phyloP scores from a whole-genome alignment of 2,113 vertebrate genomes.

The Tylochromis polylepis region DNA sequence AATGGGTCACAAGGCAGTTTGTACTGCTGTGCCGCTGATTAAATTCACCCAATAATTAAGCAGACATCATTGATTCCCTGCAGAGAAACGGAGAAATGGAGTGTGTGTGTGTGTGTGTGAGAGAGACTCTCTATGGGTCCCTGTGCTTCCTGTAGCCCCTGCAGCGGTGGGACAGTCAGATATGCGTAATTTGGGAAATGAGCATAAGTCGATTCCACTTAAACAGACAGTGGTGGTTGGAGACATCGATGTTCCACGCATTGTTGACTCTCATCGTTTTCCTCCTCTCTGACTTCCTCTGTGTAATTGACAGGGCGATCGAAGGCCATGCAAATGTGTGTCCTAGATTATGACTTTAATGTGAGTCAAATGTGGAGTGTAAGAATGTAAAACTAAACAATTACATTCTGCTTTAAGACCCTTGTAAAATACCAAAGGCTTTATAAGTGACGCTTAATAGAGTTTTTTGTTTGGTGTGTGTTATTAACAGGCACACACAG shows the following conservation, averaged over 20 bases:
- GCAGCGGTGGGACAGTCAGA: conserved; percentile 75
- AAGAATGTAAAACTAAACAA: conserved; percentile 21
- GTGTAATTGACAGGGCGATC: conserved; percentile 58
- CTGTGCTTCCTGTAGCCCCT: conserved; percentile 65
- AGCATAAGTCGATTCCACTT: conserved; percentile 73
- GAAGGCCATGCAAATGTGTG: conserved; percentile 25
- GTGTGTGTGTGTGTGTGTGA: neutral
- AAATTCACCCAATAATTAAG: conserved; percentile 78
- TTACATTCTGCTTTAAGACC: neutral
- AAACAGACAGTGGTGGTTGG: conserved; percentile 55
- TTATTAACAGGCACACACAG: neutral
- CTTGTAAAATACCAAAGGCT: neutral
- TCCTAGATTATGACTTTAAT: conserved; percentile 32
- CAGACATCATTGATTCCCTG: conserved; percentile 78
- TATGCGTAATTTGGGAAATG: conserved; percentile 74
- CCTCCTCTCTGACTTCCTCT: conserved; percentile 49
- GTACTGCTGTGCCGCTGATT: conserved; percentile 73
- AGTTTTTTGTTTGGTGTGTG: neutral
- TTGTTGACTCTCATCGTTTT: conserved; percentile 54
- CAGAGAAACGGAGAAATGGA: conserved; percentile 58
- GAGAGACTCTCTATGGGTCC: conserved; percentile 23
- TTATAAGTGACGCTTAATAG: neutral
- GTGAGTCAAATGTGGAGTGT: conserved; percentile 8
- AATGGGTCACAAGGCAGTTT: conserved; percentile 69
- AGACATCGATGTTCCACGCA: conserved; percentile 63